Evolutionary conservation across 2,888 invertebrate species (phyloP).

Genomic region (Meteorus colon): DNA sequence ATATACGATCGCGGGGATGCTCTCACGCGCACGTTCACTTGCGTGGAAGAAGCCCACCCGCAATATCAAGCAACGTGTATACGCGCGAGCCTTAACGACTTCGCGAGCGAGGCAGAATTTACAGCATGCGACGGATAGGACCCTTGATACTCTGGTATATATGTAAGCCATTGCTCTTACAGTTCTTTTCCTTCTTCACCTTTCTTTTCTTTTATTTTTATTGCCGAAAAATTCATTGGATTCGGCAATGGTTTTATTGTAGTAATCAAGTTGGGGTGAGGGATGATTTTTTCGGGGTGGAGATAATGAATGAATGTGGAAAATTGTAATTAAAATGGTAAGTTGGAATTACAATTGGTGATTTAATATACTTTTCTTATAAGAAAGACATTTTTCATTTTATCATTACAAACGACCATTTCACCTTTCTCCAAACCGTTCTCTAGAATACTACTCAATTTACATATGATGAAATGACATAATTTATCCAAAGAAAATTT

Average conservation of each 20-base stretch:
- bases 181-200: background rate
- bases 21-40: slow-evolving; percentile 52
- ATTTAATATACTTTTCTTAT: no score
- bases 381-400: no score
- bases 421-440: background rate
- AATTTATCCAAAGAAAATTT: background rate
- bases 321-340: no score
- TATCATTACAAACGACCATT: no score
- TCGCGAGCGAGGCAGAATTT: slow-evolving; percentile 27
- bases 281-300: no score
- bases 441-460: no score
- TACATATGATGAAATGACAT: background rate
- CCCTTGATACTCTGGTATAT: background rate
- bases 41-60: slow-evolving; percentile 66
- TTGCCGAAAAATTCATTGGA: no score
- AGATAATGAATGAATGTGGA: no score
- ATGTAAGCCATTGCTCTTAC: background rate
- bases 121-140: slow-evolving; percentile 24
- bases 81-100: slow-evolving; percentile 30
- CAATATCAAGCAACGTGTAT: slow-evolving; percentile 54
- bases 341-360: no score
- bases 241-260: background rate
- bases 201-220: background rate
- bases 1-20: slow-evolving; percentile 67
- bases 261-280: background rate